A percentile compares a stretch with the other conserved stretches of the same genome.
phyloP scores from a whole-genome alignment of 2,797 vertebrate species.

The Molossus alvarezi region DNA sequence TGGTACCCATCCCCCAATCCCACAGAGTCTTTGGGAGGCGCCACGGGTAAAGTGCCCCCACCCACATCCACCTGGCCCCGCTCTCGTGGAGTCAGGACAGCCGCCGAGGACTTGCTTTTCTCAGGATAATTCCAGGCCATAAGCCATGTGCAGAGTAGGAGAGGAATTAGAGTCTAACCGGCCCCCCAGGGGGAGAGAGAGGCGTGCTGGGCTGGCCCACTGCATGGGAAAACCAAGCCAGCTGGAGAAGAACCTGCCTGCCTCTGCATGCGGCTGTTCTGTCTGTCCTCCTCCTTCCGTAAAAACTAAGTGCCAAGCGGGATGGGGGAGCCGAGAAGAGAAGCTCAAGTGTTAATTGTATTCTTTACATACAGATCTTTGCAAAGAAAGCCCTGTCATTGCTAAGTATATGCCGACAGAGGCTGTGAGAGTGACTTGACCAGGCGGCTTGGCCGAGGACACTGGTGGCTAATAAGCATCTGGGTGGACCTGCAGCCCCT shows the following conservation, averaged over 20 bases:
- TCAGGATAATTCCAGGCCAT: slow-evolving; percentile 91
- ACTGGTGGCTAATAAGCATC: slow-evolving; percentile 92
- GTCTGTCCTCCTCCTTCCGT: slow-evolving; percentile 90
- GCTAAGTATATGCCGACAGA: slow-evolving; percentile 95
- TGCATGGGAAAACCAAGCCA: slow-evolving; percentile 91
- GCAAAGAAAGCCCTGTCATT: slow-evolving; percentile 95
- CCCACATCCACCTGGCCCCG: neutral
- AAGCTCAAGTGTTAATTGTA: slow-evolving; percentile 94
- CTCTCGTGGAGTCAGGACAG: slow-evolving; percentile 79
- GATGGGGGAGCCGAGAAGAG: slow-evolving; percentile 90
- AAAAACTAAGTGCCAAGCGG: slow-evolving; percentile 91
- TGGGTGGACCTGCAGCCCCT: slow-evolving; percentile 92
- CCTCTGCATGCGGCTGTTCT: slow-evolving; percentile 93
- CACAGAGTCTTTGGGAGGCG: slow-evolving; percentile 86
- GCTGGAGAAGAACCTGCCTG: slow-evolving; percentile 92
- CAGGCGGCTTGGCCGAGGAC: slow-evolving; percentile 92
- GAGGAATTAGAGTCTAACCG: slow-evolving; percentile 80
- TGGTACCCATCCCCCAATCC: neutral
- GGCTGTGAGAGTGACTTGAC: slow-evolving; percentile 94
- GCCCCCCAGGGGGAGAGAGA: slow-evolving; percentile 81
- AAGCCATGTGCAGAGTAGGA: slow-evolving; percentile 89
- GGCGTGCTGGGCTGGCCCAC: slow-evolving; percentile 90
- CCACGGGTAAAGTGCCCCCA: slow-evolving; percentile 11
- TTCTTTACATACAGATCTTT: slow-evolving; percentile 95
- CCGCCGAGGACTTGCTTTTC: slow-evolving; percentile 90